Percentiles rank a stretch among this genome's conserved stretches.
phyloP scores from a whole-genome alignment of 2,797 vertebrate genomes.

The Chiroxiphia lanceolata region DNA sequence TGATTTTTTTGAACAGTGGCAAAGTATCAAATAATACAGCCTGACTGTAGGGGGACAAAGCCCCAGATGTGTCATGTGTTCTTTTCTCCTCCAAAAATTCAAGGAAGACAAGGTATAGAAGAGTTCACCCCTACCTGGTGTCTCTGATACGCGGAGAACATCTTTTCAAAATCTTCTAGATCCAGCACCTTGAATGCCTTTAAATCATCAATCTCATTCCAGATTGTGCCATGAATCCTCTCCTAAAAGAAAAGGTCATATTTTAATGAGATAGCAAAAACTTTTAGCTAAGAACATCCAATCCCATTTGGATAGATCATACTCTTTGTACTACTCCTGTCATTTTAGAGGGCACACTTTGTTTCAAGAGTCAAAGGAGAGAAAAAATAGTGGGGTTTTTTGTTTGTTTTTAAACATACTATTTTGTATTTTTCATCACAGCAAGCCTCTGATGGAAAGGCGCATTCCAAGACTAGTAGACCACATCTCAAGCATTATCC shows the following conservation, averaged over 20 bases:
- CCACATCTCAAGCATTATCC: background rate
- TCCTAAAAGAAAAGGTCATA: slow-evolving; percentile 76
- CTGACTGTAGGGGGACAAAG: background rate
- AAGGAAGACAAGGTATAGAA: background rate
- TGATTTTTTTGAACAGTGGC: background rate
- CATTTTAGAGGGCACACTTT: background rate
- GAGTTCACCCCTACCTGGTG: slow-evolving; percentile 86
- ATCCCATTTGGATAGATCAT: background rate
- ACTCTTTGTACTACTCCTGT: background rate
- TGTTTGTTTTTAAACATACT: background rate
- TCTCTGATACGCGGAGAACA: slow-evolving; percentile 98
- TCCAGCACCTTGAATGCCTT: slow-evolving; percentile 91
- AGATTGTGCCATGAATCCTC: slow-evolving; percentile 91
- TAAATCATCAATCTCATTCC: slow-evolving; percentile 94
- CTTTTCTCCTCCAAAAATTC: background rate
- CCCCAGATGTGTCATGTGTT: background rate
- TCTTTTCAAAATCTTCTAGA: slow-evolving; percentile 96
- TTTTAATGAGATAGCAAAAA: background rate
- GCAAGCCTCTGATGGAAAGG: background rate
- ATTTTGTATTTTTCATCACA: slow-evolving; percentile 4
- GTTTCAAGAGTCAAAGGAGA: background rate
- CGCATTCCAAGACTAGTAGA: background rate
- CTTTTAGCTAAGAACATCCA: background rate
- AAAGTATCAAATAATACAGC: background rate
- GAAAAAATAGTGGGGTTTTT: background rate